Conservation (phyloP, 2,888 invertebrate species). For the Apoderus coryli region DNA sequence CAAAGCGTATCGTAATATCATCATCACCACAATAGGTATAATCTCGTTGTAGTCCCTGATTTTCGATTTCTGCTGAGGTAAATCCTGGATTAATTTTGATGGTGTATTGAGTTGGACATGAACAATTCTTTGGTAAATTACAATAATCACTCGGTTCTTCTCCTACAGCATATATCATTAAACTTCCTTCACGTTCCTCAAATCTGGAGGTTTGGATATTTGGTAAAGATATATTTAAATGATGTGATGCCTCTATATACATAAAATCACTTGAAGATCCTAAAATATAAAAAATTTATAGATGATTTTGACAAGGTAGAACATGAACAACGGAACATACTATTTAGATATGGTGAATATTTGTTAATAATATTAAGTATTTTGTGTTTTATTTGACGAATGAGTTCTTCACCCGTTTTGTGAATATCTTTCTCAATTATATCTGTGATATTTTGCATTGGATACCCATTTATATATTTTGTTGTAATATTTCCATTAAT, state of each 20-base stretch:
- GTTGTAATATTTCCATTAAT: slow-evolving; percentile 22
- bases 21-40: slow-evolving; percentile 26
- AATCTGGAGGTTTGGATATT: slow-evolving; percentile 22
- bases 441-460: slow-evolving; percentile 21
- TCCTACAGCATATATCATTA: slow-evolving; percentile 23
- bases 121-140: slow-evolving; percentile 23
- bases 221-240: slow-evolving; percentile 23
- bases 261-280: slow-evolving; percentile 25
- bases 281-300: slow-evolving; percentile 1
- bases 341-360: slow-evolving; percentile 17
- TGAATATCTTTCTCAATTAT: slow-evolving; percentile 19
- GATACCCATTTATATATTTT: slow-evolving; percentile 25
- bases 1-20: slow-evolving; percentile 23
- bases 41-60: slow-evolving; percentile 24
- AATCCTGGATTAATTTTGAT: slow-evolving; percentile 25
- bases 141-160: slow-evolving; percentile 23
- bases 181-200: slow-evolving; percentile 19
- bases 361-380: slow-evolving; percentile 19
- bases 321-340: slow-evolving; percentile 17
- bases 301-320: too few relatives aligned
- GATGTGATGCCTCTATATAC: slow-evolving; percentile 27
- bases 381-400: slow-evolving; percentile 19
- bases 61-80: slow-evolving; percentile 21
- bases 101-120: slow-evolving; percentile 26
- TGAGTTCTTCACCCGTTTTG: slow-evolving; percentile 19